phyloP scores from a whole-genome alignment of 2,888 invertebrate species.

The Erebia palarica region DNA sequence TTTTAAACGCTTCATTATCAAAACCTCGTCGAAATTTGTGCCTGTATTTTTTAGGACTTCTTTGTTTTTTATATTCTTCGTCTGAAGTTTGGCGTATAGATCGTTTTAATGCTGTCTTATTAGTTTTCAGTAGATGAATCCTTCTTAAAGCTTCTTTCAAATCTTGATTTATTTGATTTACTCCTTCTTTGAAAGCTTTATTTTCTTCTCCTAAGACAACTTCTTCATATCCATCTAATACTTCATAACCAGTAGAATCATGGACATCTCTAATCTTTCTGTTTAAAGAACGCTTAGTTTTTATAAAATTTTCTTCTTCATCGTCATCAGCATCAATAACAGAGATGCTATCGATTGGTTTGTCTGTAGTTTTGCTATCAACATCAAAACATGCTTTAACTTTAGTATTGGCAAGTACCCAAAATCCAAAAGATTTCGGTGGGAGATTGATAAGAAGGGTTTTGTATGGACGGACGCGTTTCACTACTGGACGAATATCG shows the following conservation, averaged over 20 bases:
- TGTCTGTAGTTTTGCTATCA: conserved; percentile 46
- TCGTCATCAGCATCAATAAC: conserved; percentile 44
- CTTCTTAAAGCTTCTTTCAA: conserved; percentile 50
- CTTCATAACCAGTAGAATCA: conserved; percentile 17
- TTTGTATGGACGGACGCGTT: conserved; percentile 75
- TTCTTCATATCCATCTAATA: conserved; percentile 44
- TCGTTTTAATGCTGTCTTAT: conserved; percentile 6
- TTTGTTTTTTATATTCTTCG: conserved; percentile 35
- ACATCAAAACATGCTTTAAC: conserved; percentile 79
- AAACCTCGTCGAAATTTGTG: conserved; percentile 41
- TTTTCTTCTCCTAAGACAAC: conserved; percentile 44
- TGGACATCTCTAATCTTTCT: conserved; percentile 24
- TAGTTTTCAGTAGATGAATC: conserved; percentile 44
- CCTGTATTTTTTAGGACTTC: conserved; percentile 38
- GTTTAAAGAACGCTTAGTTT: conserved; percentile 53
- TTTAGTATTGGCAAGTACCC: conserved; percentile 86
- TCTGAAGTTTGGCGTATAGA: conserved; percentile 46
- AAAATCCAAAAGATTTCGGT: conserved; percentile 87
- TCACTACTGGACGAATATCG: conserved; percentile 80
- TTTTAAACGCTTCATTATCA: conserved; percentile 23
- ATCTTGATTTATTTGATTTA: conserved; percentile 54
- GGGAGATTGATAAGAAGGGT: conserved; percentile 84
- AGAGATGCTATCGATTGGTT: conserved; percentile 21
- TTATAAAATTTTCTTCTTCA: conserved; percentile 43
- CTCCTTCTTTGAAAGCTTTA: conserved; percentile 48